A percentile compares a stretch with the other conserved stretches of the same genome.
Conservation (phyloP, 1,140 invertebrate species). For the Coenobita brevimanus region DNA sequence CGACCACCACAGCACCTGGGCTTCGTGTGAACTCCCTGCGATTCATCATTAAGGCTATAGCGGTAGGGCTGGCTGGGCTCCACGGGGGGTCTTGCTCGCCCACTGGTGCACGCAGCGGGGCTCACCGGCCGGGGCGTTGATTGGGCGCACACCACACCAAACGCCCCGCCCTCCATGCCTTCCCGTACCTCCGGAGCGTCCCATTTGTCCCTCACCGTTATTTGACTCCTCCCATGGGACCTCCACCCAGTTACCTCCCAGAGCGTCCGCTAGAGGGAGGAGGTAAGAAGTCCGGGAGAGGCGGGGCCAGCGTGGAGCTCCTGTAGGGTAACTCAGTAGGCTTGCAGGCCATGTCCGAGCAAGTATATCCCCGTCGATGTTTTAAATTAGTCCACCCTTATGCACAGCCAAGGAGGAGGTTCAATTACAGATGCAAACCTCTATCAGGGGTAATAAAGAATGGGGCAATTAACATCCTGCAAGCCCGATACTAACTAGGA, state of each 20-base stretch:
- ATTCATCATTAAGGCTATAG: constrained; percentile 65
- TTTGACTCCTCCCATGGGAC: constrained; percentile 38
- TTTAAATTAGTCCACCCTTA: not conserved
- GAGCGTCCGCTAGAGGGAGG: constrained; percentile 40
- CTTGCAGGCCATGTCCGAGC: constrained; percentile 24
- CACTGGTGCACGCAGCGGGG: constrained; percentile 61
- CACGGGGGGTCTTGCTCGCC: constrained; percentile 49
- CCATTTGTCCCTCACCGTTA: constrained; percentile 39
- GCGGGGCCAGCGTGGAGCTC: constrained; percentile 53
- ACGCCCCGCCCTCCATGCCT: constrained; percentile 47
- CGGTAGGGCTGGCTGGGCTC: constrained; percentile 50
- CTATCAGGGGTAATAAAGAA: not conserved
- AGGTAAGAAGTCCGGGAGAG: constrained; percentile 29
- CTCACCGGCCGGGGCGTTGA: constrained; percentile 16
- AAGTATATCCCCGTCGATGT: not conserved
- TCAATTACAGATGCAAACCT: not conserved
- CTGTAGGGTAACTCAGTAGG: constrained; percentile 63
- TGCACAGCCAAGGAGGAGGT: not conserved
- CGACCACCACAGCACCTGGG: constrained; percentile 61
- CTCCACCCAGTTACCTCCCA: constrained; percentile 25
- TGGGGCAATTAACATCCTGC: constrained; percentile 1
- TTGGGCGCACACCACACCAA: constrained; percentile 7
- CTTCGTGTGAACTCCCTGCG: constrained; percentile 57
- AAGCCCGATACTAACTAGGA: no score
- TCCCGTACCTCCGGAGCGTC: constrained; percentile 6